Percentiles rank a stretch among this genome's conserved stretches.
Conservation (phyloP, 1,140 invertebrate species). For the Heliconius hermathena region DNA sequence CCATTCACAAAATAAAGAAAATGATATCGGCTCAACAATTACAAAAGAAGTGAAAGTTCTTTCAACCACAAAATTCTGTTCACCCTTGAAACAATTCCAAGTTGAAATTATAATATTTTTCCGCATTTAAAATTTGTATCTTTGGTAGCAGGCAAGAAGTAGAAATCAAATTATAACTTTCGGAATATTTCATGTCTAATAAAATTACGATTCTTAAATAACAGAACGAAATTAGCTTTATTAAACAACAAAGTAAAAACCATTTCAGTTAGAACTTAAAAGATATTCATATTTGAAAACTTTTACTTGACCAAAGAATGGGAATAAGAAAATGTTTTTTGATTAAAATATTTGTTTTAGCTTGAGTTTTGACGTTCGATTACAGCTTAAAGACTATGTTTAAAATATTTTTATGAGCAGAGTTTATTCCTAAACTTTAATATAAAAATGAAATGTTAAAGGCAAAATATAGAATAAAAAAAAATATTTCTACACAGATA, state of each 20-base stretch:
- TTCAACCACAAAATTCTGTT: conserved; percentile 28
- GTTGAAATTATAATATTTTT: conserved; percentile 24
- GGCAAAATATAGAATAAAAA: not conserved
- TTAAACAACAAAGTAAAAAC: conserved; percentile 13
- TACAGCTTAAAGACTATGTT: not conserved
- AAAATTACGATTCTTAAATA: conserved; percentile 14
- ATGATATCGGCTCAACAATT: conserved; percentile 21
- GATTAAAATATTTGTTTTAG: not conserved
- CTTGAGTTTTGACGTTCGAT: not conserved
- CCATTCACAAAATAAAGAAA: conserved; percentile 20
- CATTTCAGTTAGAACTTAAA: not conserved
- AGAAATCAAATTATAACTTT: conserved; percentile 12
- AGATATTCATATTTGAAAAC: conserved; percentile 6
- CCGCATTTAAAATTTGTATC: not conserved
- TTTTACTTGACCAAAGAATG: conserved; percentile 1
- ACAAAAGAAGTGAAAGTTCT: conserved; percentile 25
- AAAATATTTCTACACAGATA: not conserved
- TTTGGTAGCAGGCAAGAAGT: conserved; percentile 3
- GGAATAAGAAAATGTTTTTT: not conserved
- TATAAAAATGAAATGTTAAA: not conserved
- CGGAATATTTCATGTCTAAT: conserved; percentile 11
- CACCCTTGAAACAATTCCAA: conserved; percentile 26
- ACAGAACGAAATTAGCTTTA: conserved; percentile 8
- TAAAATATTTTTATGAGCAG: not conserved
- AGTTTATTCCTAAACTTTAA: not conserved